Evolutionary conservation across 2,888 invertebrate species (phyloP).

Genomic region (Ophion costatus): DNA sequence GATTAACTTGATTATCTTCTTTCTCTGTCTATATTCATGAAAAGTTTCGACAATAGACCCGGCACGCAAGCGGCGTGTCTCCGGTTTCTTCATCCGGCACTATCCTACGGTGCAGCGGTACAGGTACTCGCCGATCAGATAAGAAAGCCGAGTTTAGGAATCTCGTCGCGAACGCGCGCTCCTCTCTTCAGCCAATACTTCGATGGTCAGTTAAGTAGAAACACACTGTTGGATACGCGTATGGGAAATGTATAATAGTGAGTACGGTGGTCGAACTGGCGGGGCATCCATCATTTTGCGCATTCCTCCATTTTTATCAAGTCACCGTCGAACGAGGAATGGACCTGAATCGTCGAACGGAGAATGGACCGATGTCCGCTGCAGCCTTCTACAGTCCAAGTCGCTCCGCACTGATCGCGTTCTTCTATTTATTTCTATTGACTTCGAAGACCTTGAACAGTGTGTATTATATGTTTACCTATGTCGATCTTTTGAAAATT

Average conservation of each 20-base stretch:
- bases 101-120: conserved; percentile 34
- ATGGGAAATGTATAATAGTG: not conserved
- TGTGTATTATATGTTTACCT: conserved; percentile 3
- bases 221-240: conserved; percentile 6
- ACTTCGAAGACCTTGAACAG: not conserved
- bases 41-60: conserved; percentile 22
- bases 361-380: not conserved
- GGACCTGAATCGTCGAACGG: conserved; percentile 22
- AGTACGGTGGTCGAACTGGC: conserved; percentile 67
- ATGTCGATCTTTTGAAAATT: conserved; percentile 4
- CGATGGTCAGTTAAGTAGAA: conserved; percentile 17
- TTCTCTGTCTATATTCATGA: conserved; percentile 24
- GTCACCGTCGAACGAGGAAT: conserved; percentile 58
- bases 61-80: conserved; percentile 13
- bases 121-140: conserved; percentile 73
- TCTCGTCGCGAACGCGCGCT: conserved; percentile 67
- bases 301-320: conserved; percentile 68
- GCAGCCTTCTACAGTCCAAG: conserved; percentile 16
- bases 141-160: conserved; percentile 70
- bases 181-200: conserved; percentile 39
- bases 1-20: conserved; percentile 21
- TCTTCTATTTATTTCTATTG: conserved; percentile 19
- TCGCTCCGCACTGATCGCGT: conserved; percentile 25
- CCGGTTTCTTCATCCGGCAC: conserved; percentile 41
- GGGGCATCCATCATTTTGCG: conserved; percentile 77